Base-by-base conservation (phyloP, 2,113 vertebrate species). In the Kobus ellipsiprymnus region DNA sequence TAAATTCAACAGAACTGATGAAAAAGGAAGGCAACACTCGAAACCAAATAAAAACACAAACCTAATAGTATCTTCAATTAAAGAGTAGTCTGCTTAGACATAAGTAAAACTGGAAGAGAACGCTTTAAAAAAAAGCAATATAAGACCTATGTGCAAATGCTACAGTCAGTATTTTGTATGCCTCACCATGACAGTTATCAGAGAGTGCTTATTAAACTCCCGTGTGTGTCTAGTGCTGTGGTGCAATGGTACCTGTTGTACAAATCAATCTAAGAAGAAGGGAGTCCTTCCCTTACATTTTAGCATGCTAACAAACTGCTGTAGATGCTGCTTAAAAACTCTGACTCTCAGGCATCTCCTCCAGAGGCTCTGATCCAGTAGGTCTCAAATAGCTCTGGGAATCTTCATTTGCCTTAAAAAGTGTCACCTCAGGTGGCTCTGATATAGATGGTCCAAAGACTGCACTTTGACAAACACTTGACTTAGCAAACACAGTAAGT, bases 321-420 rank as follows among this genome's bases (percentile, higher is more conserved):
- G 16, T 3, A 44, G 57, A 84, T 52, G 40, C 44, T 50, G 33
- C 6, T 33, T 48, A 33, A 94, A 84, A 77, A 46, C 67, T 52
- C 2, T 12, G 10, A 16, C 25, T 87, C 59, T 48, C 30, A 77
- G 77, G 29, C 48, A 59, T 36, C 25, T 1, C 11, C 15, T 14
- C 33, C n/a, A 44, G 50, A 62, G 21, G 23, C 33, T 96, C 50
- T 80, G 88, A 62, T 40, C 27, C 29, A 44, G 33, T 46, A n/a
- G 5, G 44, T 16, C 62, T 94, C 14, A 50, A 9, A 7, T 12
- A 15, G 33, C 8, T 36, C 36, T 95, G 27, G 52, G 46, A 74
- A 62, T 86, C 77, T 62, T 95, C 82, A 44, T 81, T 94, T 91
- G 81, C 91, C 57, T 97, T 44, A 71, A 85, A 85, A 54, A 64